phyloP scores from a whole-genome alignment of 2,113 vertebrate species.

The Leiothrix lutea region DNA sequence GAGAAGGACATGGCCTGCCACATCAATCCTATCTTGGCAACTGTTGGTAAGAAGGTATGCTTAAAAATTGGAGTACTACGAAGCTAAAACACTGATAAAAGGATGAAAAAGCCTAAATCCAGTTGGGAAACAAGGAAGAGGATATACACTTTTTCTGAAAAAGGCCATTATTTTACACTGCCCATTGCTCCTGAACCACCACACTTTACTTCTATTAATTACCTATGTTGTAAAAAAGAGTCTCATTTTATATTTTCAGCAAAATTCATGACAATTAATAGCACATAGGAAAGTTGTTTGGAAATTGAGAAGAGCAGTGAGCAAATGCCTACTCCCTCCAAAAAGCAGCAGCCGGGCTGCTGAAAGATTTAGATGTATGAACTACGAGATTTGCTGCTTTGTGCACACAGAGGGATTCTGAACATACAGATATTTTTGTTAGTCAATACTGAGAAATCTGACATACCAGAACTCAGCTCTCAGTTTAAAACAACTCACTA shows the following conservation, averaged over 20 bases:
- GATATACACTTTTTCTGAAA: not conserved
- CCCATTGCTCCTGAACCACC: not conserved
- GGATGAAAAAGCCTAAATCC: not conserved
- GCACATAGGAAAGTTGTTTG: not conserved
- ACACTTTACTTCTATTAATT: not conserved
- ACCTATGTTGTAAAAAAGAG: not conserved
- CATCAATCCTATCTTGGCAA: fast-evolving
- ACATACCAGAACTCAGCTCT: not conserved
- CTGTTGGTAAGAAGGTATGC: not conserved
- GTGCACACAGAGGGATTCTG: not conserved
- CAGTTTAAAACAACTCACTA: not conserved
- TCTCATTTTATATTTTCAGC: not conserved
- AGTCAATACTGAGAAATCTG: not conserved
- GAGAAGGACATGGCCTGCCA: not conserved
- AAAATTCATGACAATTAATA: not conserved
- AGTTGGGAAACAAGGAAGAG: not conserved
- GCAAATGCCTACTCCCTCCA: not conserved
- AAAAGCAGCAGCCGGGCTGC: not conserved
- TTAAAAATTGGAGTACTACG: not conserved
- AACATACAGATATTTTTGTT: not conserved
- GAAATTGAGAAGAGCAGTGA: not conserved
- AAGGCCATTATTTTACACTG: not conserved
- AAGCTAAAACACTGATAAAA: not conserved
- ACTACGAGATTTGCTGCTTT: not conserved
- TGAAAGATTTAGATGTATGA: fast-evolving